phyloP scores from a whole-genome alignment of 2,888 invertebrate species.

The Teinopalpus imperialis region DNA sequence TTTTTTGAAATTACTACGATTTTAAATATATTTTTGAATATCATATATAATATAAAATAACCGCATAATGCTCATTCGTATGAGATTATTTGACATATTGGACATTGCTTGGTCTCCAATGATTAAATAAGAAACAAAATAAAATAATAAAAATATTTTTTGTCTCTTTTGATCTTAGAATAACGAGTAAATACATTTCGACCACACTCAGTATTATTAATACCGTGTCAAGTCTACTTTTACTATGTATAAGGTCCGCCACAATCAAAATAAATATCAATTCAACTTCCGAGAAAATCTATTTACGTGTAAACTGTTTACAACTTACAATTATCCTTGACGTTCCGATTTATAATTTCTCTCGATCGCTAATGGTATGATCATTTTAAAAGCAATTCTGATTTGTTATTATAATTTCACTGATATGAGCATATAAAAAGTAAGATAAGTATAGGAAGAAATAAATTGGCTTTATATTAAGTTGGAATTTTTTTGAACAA shows the following conservation, averaged over 20 bases:
- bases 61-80: too few relatives aligned
- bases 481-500: background rate
- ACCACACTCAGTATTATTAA: too few relatives aligned
- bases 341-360: slow-evolving; percentile 1
- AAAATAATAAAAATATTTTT: too few relatives aligned
- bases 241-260: slow-evolving; percentile 32
- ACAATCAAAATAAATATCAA: slow-evolving; percentile 44
- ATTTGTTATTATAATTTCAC: background rate
- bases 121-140: too few relatives aligned
- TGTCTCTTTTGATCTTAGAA: too few relatives aligned
- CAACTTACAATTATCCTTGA: slow-evolving; percentile 26
- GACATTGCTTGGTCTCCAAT: too few relatives aligned
- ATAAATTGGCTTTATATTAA: background rate
- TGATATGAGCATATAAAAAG: background rate
- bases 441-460: background rate
- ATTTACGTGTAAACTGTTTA: slow-evolving; percentile 49
- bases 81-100: too few relatives aligned
- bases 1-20: too few relatives aligned
- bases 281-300: slow-evolving; percentile 55
- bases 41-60: too few relatives aligned
- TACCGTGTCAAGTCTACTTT: too few relatives aligned
- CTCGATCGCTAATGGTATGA: background rate
- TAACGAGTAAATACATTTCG: too few relatives aligned
- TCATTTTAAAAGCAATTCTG: background rate
- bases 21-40: too few relatives aligned